These are phyloP conservation scores for Zhengitettix transpicula DNA, from an alignment of 2,888 invertebrate genomes.

Conservation along the genomic window DNA sequence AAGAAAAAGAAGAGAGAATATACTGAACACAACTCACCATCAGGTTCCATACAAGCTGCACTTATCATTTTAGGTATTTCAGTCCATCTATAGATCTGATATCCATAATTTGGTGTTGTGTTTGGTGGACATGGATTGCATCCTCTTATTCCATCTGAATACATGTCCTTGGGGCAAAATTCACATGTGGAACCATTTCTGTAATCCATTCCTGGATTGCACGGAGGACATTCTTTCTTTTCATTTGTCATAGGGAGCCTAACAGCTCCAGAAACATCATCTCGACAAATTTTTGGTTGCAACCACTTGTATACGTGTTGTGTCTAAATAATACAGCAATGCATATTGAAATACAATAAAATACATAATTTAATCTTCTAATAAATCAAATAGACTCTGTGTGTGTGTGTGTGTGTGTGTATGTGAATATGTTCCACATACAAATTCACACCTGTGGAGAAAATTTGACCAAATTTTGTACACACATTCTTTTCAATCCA, in stretches of 20 bases:
- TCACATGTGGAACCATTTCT: conserved; percentile 25
- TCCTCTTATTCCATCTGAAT: conserved; percentile 25
- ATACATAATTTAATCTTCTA: neutral
- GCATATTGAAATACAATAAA: neutral
- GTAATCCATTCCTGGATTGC: conserved; percentile 35
- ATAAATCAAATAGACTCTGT: neutral
- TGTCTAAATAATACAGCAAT: conserved; percentile 20
- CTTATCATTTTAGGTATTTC: conserved; percentile 27
- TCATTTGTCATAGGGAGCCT: conserved; percentile 23
- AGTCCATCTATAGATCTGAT: conserved; percentile 29
- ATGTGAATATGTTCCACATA: too few species aligned
- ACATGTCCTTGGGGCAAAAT: conserved; percentile 29
- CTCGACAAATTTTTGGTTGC: conserved; percentile 33
- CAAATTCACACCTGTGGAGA: too few species aligned
- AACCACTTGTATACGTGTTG: conserved; percentile 31
- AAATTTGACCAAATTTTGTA: too few species aligned
- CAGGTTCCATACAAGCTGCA: conserved; percentile 24
- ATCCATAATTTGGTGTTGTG: conserved; percentile 33
- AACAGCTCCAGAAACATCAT: conserved; percentile 23
- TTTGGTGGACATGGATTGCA: conserved; percentile 27
- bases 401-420: too few species aligned
- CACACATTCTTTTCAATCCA: too few species aligned
- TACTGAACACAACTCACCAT: conserved; percentile 7
- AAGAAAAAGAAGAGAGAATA: too few species aligned
- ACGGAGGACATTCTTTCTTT: conserved; percentile 28